Evolutionary conservation across 2,797 vertebrate genomes (phyloP).

Genomic region (Falco biarmicus): DNA sequence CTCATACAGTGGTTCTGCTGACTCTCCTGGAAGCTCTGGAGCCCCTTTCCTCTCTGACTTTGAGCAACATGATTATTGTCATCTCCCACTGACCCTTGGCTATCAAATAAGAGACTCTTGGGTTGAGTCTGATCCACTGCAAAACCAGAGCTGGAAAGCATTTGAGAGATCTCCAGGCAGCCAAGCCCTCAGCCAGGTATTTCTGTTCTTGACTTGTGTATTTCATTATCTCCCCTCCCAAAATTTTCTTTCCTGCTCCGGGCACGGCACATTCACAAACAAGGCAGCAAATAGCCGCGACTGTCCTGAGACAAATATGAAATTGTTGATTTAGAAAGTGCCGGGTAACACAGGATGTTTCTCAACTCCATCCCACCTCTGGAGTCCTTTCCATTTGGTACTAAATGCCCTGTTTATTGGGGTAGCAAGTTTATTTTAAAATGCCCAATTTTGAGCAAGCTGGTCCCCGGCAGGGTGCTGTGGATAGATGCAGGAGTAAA

Average conservation of each 20-base stretch:
- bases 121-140: background rate
- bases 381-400: background rate
- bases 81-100: background rate
- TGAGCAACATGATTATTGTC: background rate
- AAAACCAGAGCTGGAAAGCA: accelerated
- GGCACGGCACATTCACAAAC: background rate
- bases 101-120: background rate
- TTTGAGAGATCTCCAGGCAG: background rate
- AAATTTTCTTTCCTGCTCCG: background rate
- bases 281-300: background rate
- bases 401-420: background rate
- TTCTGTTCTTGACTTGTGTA: background rate
- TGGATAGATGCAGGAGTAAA: accelerated
- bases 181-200: background rate
- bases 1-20: background rate
- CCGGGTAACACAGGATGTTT: background rate
- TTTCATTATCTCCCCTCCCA: background rate
- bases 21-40: background rate
- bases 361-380: background rate
- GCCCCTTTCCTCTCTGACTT: background rate
- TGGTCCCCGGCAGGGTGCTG: background rate
- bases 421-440: background rate
- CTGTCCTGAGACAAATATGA: background rate
- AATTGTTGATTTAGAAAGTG: background rate
- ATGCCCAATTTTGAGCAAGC: background rate